Conservation (phyloP, 2,113 vertebrate genomes). For the Potamarius usumacintae region DNA sequence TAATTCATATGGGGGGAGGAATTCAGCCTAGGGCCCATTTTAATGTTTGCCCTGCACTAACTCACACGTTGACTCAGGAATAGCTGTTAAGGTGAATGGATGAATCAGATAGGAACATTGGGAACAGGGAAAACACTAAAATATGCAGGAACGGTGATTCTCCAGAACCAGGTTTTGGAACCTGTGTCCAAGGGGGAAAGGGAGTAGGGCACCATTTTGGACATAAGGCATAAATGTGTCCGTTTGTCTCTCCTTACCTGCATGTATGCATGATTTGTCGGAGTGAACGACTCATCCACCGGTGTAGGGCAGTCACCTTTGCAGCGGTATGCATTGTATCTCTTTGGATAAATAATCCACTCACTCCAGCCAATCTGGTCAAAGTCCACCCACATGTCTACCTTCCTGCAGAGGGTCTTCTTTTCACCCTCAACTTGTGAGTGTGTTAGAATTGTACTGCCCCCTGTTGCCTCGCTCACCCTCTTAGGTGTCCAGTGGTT, state of each 20-base stretch:
- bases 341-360: conserved; percentile 84
- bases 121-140: background rate
- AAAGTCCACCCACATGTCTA: conserved; percentile 87
- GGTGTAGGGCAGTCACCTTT: conserved; percentile 80
- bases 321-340: conserved; percentile 83
- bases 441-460: background rate
- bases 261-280: conserved; percentile 86
- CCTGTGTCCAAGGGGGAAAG: too few species aligned
- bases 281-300: conserved; percentile 78
- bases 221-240: background rate
- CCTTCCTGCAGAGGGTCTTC: conserved; percentile 71
- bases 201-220: background rate
- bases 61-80: background rate
- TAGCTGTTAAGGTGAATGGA: background rate
- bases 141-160: background rate
- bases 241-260: conserved; percentile 73
- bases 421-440: conserved; percentile 38
- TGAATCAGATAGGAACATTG: background rate
- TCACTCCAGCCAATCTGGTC: conserved; percentile 81
- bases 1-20: background rate
- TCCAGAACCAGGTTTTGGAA: background rate
- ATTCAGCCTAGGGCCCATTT: background rate
- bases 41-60: background rate
- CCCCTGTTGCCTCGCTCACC: conserved; percentile 49
- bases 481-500: conserved; percentile 55